Evolutionary conservation across 2,797 vertebrate species (phyloP), one percentile per base, ranked within the genome.

Genomic region (Takifugu ocellatus): DNA sequence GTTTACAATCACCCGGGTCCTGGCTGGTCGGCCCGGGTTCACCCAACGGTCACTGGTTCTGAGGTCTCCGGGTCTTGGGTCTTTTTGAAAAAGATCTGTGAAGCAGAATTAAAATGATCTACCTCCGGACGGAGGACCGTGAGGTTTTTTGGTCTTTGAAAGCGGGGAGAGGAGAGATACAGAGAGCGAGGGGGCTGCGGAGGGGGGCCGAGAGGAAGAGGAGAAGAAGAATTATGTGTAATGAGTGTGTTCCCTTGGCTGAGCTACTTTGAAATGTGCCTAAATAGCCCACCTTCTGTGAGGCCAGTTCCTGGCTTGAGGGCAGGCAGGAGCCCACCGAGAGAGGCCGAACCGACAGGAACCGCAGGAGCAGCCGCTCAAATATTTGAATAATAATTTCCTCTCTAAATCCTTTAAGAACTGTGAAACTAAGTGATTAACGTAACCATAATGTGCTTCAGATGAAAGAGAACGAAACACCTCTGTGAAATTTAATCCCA

Each of bases 31-130:
- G 78, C 66, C 61, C 8, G 61, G 84, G 91, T 92, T 92, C 90
- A 92, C 49, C 63, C 68, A 65, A 29, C 88, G 91, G 91, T 91
- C 92, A 92, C 56, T 59, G 72, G 90, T 89, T 89, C 84, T 84
- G 81, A 74, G 87, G 89, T 90, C 89, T 88, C 66, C 50, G 72
- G 87, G 88, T 90, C 88, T 90, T 60, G 58, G 80, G 83, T 83
- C 78, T 87, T 91, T 91, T 91, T 91, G 82, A 91, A 91, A 91
- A 90, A 91, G 87, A 89, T 87, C 87, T 26, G 68, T 92, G 90
- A 92, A 91, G 91, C 91, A 93, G 91, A 93, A 92, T 92, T 93
- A 92, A 93, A 91, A 82, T 90, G 89, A 92, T 91, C 90, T 91
- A 90, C 88, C 90, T 90, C 84, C 77, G 75, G 79, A 76, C 77